Evolutionary conservation across 2,797 vertebrate genomes (phyloP).

Genomic region (Hoplostethus mediterraneus): DNA sequence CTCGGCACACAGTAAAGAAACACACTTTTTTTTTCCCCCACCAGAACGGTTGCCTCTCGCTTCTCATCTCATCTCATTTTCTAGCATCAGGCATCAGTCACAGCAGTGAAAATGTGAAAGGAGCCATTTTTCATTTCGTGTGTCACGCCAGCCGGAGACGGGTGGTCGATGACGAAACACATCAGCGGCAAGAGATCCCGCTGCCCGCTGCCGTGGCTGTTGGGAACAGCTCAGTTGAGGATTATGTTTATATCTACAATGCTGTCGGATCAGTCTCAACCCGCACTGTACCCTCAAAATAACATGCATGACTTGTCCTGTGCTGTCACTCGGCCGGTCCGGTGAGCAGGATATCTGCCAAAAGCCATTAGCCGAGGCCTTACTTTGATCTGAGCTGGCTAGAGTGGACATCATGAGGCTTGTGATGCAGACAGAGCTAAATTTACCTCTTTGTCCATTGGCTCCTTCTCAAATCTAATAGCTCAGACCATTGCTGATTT

Average conservation of each 20-base stretch:
- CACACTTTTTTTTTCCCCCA: too few species aligned
- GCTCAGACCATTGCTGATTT: constrained; percentile 59
- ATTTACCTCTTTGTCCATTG: constrained; percentile 53
- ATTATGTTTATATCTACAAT: constrained; percentile 23
- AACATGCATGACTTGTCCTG: constrained; percentile 29
- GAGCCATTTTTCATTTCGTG: constrained; percentile 1
- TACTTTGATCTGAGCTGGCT: constrained; percentile 48
- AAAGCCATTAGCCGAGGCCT: constrained; percentile 44
- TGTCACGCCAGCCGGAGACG: constrained; percentile 23
- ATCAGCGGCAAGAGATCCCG: constrained; percentile 48
- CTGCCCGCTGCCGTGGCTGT: constrained; percentile 31
- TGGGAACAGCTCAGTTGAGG: constrained; percentile 37
- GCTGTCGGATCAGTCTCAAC: constrained; percentile 25
- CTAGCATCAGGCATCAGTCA: constrained; percentile 40
- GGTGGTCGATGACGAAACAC: constrained; percentile 37
- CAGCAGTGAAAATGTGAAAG: not conserved
- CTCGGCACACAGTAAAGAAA: constrained; percentile 14
- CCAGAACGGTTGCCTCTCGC: not conserved
- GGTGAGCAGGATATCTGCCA: constrained; percentile 66
- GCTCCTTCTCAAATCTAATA: constrained; percentile 69
- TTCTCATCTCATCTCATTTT: constrained; percentile 4
- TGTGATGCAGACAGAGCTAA: constrained; percentile 57
- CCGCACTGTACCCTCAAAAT: constrained; percentile 24
- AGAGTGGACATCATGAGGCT: constrained; percentile 41
- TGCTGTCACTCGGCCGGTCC: constrained; percentile 63